These are phyloP conservation scores for Osmerus eperlanus DNA, from an alignment of 2,113 vertebrate genomes.

Conservation along the genomic window DNA sequence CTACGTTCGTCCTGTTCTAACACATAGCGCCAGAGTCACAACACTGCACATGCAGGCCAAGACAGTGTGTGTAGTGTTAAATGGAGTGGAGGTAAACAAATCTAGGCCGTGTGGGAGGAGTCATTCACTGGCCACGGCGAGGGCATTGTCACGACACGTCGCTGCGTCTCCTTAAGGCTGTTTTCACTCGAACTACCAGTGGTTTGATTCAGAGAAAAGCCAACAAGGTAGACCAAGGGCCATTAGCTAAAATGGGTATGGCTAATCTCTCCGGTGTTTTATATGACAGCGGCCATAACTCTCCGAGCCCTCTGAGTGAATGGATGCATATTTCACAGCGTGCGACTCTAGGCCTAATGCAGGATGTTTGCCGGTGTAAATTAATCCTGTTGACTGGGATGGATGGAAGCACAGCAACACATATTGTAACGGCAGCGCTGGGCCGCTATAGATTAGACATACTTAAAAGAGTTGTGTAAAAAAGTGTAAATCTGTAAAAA, in stretches of 20 bases:
- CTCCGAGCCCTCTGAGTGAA: conserved; percentile 28
- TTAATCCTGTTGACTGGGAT: conserved; percentile 22
- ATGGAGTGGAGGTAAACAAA: too few species aligned
- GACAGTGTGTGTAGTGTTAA: too few species aligned
- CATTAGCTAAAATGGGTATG: conserved; percentile 15
- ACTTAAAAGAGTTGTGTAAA: conserved; percentile 8
- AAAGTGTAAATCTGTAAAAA: conserved; percentile 24
- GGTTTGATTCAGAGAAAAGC: conserved; percentile 1
- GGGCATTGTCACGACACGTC: background rate
- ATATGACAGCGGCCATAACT: conserved; percentile 30
- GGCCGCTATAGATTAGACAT: conserved; percentile 26
- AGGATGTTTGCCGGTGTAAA: conserved; percentile 18
- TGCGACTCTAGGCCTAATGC: conserved; percentile 11
- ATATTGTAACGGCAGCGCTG: conserved; percentile 15
- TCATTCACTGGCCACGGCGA: background rate
- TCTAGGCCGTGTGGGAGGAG: background rate
- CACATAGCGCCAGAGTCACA: background rate
- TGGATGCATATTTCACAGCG: conserved; percentile 14
- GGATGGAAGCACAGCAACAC: conserved; percentile 15
- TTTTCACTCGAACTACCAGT: background rate
- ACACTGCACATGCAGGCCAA: background rate
- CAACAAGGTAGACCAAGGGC: conserved; percentile 17
- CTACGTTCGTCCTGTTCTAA: too few species aligned
- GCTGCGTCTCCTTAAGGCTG: conserved; percentile 5
- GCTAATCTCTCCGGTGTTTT: conserved; percentile 24